phyloP scores from a whole-genome alignment of 2,888 invertebrate genomes.

The Xylota segnis region DNA sequence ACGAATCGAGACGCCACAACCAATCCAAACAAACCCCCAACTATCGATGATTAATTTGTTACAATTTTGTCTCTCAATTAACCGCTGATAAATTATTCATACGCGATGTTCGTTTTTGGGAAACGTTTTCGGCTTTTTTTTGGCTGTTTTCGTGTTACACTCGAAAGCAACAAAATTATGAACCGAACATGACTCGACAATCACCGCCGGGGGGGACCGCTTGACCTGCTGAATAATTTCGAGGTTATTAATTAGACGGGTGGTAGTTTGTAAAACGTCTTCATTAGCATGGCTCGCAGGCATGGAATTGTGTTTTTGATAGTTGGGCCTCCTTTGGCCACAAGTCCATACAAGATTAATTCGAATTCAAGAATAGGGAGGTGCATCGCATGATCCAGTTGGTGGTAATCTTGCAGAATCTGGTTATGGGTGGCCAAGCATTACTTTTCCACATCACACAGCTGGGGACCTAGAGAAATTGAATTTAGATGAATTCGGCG shows the following conservation, averaged over 20 bases:
- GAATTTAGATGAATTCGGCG: constrained; percentile 23
- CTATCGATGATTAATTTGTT: constrained; percentile 71
- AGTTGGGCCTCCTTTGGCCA: constrained; percentile 15
- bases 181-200: constrained; percentile 67
- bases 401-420: constrained; percentile 59
- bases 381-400: constrained; percentile 52
- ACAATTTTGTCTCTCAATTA: constrained; percentile 73
- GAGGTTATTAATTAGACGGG: constrained; percentile 72
- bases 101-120: constrained; percentile 49
- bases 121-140: constrained; percentile 11
- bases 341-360: constrained; percentile 36
- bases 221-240: constrained; percentile 73
- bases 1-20: neutral
- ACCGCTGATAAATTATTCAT: constrained; percentile 66
- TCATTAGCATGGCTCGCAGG: constrained; percentile 68
- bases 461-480: constrained; percentile 30
- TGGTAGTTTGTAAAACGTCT: constrained; percentile 69
- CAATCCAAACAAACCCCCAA: constrained; percentile 30
- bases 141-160: constrained; percentile 39
- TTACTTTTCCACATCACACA: constrained; percentile 43
- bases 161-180: constrained; percentile 51
- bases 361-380: constrained; percentile 14
- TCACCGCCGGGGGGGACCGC: constrained; percentile 56
- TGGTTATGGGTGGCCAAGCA: constrained; percentile 43
- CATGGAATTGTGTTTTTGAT: constrained; percentile 50